Evolutionary conservation across 2,113 vertebrate species (phyloP).

Genomic region (Dryoscopus gambensis): DNA sequence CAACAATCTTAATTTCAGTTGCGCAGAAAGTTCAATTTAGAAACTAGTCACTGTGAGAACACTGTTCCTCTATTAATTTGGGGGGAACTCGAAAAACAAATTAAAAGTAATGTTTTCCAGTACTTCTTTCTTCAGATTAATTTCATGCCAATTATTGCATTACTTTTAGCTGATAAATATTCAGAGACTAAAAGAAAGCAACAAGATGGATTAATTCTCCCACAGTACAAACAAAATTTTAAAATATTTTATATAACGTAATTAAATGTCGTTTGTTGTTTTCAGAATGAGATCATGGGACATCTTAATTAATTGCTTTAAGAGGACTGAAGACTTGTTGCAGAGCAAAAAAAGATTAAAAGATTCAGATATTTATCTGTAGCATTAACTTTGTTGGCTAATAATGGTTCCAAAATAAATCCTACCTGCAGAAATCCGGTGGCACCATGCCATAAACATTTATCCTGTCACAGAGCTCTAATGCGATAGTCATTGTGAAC

Average conservation of each 20-base stretch:
- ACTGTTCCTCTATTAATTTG: constrained; percentile 18
- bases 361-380: constrained; percentile 50
- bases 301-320: constrained; percentile 61
- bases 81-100: constrained; percentile 38
- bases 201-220: constrained; percentile 69
- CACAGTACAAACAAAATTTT: constrained; percentile 62
- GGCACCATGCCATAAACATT: constrained; percentile 97
- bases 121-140: constrained; percentile 56
- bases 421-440: constrained; percentile 98
- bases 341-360: background rate
- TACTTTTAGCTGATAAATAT: constrained; percentile 72
- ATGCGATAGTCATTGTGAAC: constrained; percentile 98
- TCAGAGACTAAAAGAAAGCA: constrained; percentile 64
- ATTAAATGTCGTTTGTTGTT: constrained; percentile 69
- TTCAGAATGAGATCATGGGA: constrained; percentile 56
- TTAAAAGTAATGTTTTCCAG: constrained; percentile 55
- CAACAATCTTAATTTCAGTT: background rate
- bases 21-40: constrained; percentile 20
- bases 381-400: background rate
- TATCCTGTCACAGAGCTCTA: constrained; percentile 96
- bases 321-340: constrained; percentile 30
- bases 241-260: constrained; percentile 68
- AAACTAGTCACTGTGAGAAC: constrained; percentile 16
- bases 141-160: constrained; percentile 72
- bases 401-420: constrained; percentile 28